Base-by-base conservation (phyloP, 2,888 invertebrate genomes). In the Syrista parreyssii region DNA sequence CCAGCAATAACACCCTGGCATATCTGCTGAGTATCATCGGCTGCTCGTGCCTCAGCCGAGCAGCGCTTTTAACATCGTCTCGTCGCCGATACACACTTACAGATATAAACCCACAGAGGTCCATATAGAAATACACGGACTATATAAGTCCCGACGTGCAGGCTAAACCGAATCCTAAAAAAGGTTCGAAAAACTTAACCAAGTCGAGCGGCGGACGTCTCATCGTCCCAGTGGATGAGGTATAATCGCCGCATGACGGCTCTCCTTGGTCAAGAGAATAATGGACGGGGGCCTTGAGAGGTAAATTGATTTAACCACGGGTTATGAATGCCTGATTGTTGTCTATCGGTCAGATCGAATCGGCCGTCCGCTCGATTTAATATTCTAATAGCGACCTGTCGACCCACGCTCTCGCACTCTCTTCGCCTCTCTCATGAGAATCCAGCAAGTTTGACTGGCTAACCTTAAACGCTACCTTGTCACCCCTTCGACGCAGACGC, bases 361-460 rank as follows among this genome's bases (percentile, higher is more conserved):
- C 76, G 76, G 76, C 72, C 68, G 75, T 69, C 75, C 40, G 77
- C 35, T 76, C 76, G 79, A 80, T 86, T 86, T 87, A 88, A 88
- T 88, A 87, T 87, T 87, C 83, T 90, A 90, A 90, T 88, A 87
- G 87, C 85, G 85, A 86, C 89, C 87, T 90, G 88, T 87, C 89
- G 78, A 81, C 78, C 55, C 77, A 79, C 79, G 81, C 75, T 76
- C 75, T 79, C 78, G 79, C 75, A 72, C 77, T 72, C 82, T 80
- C 84, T 83, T 84, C 85, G 80, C 9, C 55, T 9, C 23, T 23
- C 55, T 55, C 86, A 85, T 85, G 86, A 88, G 85, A 82, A 84
- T 84, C 86, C 78, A 81, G 86, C 86, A 86, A 86, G 86, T 83
- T 81, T 30, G 12, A 33, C 75, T 75, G 74, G 76, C 78, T 79